Conservation (phyloP, 2,888 invertebrate species). For the Pandemis cinnamomeana region DNA sequence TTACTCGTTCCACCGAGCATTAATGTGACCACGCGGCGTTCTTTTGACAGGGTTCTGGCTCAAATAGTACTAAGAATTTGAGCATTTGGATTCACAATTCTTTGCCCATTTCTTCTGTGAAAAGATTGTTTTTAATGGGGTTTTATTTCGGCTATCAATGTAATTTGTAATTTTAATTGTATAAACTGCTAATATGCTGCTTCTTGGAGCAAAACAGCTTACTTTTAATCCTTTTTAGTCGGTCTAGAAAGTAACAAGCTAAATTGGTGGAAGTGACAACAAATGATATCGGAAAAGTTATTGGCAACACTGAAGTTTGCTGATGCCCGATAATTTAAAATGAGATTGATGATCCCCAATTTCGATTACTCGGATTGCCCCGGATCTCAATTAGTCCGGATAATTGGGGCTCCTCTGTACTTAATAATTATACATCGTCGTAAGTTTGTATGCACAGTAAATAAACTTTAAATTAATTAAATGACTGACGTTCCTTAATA, state of each 20-base stretch:
- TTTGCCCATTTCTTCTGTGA: background rate
- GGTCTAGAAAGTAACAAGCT: background rate
- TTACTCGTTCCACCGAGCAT: conserved; percentile 29
- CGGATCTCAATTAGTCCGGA: conserved; percentile 32
- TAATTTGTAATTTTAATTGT: too few relatives aligned
- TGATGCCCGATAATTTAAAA: conserved; percentile 29
- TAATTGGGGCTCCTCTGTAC: conserved; percentile 32
- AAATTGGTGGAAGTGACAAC: background rate
- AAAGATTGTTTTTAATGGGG: too few relatives aligned
- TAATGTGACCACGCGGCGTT: conserved; percentile 29
- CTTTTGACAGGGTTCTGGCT: conserved; percentile 29
- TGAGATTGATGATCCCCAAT: conserved; percentile 40
- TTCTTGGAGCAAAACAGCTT: background rate
- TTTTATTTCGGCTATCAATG: too few relatives aligned
- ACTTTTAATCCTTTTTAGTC: background rate
- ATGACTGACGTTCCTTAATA: too few relatives aligned
- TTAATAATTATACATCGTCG: conserved; percentile 16
- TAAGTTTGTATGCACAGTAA: background rate
- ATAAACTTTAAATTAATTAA: too few relatives aligned
- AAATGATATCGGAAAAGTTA: conserved; percentile 18
- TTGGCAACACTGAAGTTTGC: conserved; percentile 26
- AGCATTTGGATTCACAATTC: background rate
- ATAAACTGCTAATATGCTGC: too few relatives aligned
- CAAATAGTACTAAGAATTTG: conserved; percentile 13
- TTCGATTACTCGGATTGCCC: conserved; percentile 32